Percentiles rank a stretch among this genome's conserved stretches.
Conservation (phyloP, 2,888 invertebrate genomes). For the Ephialtes manifestator region DNA sequence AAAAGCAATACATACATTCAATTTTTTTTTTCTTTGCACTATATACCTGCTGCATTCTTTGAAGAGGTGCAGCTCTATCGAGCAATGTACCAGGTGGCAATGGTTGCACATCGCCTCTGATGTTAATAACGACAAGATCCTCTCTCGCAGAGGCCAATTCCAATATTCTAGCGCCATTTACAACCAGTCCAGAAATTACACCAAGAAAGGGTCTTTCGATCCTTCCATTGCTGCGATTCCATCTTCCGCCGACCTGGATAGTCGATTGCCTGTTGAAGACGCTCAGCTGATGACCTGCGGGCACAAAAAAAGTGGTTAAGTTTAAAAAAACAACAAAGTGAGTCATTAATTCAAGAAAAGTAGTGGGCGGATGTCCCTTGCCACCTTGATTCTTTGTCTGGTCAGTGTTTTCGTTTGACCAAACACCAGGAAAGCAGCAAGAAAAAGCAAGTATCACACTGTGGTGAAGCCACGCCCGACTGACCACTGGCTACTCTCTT, state of each 20-base stretch:
- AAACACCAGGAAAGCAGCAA: constrained; percentile 78
- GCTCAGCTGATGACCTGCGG: constrained; percentile 88
- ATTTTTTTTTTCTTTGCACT: constrained; percentile 52
- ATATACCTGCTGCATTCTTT: constrained; percentile 96
- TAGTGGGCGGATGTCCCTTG: constrained; percentile 15
- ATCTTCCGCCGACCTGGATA: constrained; percentile 95
- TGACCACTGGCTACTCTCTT: constrained; percentile 68
- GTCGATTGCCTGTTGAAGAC: constrained; percentile 97
- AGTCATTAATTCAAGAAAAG: background rate
- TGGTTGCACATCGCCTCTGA: constrained; percentile 94
- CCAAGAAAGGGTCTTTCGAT: constrained; percentile 95
- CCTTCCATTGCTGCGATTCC: constrained; percentile 89
- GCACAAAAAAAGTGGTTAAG: constrained; percentile 25
- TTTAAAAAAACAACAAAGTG: background rate
- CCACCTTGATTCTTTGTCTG: constrained; percentile 72
- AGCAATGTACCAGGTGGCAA: constrained; percentile 90
- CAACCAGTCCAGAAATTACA: constrained; percentile 95
- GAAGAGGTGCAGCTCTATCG: constrained; percentile 91
- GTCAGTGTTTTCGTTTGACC: constrained; percentile 82
- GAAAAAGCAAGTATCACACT: constrained; percentile 11
- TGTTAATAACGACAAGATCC: constrained; percentile 89
- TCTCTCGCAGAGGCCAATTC: constrained; percentile 95
- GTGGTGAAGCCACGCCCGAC: constrained; percentile 40
- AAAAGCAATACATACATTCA: background rate
- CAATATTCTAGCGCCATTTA: constrained; percentile 94